These are phyloP conservation scores for Macrosiphum euphorbiae DNA, from an alignment of 2,888 invertebrate species.

Conservation along the genomic window DNA sequence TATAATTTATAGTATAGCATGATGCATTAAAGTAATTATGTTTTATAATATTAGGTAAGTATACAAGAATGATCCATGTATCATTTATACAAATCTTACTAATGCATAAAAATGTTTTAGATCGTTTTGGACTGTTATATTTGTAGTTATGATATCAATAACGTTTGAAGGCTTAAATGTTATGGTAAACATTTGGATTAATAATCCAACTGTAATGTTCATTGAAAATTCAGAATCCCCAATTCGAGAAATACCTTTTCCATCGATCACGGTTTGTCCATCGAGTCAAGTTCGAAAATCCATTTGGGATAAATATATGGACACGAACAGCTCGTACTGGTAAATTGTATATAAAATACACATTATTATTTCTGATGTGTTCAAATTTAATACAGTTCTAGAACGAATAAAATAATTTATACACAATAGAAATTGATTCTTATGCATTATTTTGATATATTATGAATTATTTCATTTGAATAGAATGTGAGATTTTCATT, in stretches of 20 bases:
- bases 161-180: background rate
- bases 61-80: background rate
- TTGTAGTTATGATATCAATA: background rate
- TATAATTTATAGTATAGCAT: background rate
- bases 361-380: no score
- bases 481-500: background rate
- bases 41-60: background rate
- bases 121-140: background rate
- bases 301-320: background rate
- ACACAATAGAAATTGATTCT: no score
- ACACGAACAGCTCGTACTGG: background rate
- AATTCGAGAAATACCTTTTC: constrained; percentile 37
- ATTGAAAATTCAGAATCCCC: constrained; percentile 26
- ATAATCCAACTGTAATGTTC: constrained; percentile 7
- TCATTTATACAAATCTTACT: no score
- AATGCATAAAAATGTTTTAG: background rate
- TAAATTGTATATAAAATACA: background rate
- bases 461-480: no score
- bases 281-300: constrained; percentile 19
- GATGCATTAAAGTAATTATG: background rate
- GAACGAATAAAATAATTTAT: no score
- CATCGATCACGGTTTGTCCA: background rate
- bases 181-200: background rate
- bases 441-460: no score
- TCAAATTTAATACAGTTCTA: no score